Evolutionary conservation across 2,797 vertebrate species (phyloP).

Genomic region (Urophycis tenuis): DNA sequence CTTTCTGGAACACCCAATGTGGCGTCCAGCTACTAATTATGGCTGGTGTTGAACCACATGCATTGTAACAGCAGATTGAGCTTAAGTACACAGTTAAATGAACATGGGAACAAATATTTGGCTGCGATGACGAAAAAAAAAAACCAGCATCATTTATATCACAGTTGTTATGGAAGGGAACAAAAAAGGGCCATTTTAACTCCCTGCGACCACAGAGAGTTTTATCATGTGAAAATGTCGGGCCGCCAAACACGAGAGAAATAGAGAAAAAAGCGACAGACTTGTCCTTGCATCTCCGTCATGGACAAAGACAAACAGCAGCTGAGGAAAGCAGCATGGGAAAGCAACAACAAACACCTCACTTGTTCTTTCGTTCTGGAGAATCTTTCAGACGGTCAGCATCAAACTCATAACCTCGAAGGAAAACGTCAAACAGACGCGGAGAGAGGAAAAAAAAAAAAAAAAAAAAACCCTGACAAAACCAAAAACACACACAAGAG

Average conservation of each 20-base stretch:
- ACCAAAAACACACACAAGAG: neutral
- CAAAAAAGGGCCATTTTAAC: conserved; percentile 36
- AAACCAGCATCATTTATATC: conserved; percentile 65
- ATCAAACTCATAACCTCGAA: conserved; percentile 29
- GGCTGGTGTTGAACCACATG: conserved; percentile 67
- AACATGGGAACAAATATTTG: conserved; percentile 72
- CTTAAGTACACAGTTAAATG: conserved; percentile 68
- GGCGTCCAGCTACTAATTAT: conserved; percentile 70
- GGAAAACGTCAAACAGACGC: conserved; percentile 24
- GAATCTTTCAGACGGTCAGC: conserved; percentile 26
- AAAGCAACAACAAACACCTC: conserved; percentile 43
- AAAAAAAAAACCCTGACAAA: neutral
- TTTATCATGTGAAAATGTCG: conserved; percentile 62
- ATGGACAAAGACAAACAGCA: conserved; percentile 47
- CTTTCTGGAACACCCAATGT: conserved; percentile 64
- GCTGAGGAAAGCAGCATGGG: conserved; percentile 37
- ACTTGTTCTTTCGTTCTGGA: conserved; percentile 27
- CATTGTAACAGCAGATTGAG: conserved; percentile 60
- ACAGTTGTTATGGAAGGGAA: conserved; percentile 53
- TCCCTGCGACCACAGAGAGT: conserved; percentile 42
- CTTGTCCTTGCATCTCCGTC: conserved; percentile 35
- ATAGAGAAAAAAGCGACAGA: conserved; percentile 30
- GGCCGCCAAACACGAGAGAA: conserved; percentile 47
- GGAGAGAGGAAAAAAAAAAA: conserved; percentile 12
- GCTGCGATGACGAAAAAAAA: conserved; percentile 61